Percentiles rank a stretch among this genome's conserved stretches.
Conservation (phyloP, 64 coral and sea anemone species). For the Anthopleura sola region DNA sequence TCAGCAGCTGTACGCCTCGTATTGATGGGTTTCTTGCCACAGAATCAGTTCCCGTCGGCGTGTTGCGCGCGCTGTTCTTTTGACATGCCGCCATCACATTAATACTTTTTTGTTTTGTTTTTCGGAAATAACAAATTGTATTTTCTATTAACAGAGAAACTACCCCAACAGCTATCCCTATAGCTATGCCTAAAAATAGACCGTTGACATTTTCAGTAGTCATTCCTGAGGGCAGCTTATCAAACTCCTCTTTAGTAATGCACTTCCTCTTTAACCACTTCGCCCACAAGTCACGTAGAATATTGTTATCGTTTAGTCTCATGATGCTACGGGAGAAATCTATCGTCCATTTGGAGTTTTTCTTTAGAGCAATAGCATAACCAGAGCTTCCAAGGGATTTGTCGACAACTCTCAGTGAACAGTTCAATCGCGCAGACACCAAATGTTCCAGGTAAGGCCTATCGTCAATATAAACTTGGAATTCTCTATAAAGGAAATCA, state of each 20-base stretch:
- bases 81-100: background rate
- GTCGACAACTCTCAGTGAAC: conserved; percentile 57
- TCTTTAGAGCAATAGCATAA: conserved; percentile 54
- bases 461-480: conserved; percentile 66
- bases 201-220: conserved; percentile 51
- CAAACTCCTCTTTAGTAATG: conserved; percentile 57
- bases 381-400: conserved; percentile 60
- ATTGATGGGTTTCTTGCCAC: background rate
- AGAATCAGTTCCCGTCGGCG: background rate
- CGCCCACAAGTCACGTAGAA: conserved; percentile 43
- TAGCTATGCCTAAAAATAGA: conserved; percentile 43
- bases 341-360: conserved; percentile 59
- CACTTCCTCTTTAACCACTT: conserved; percentile 75
- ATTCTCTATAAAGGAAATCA: conserved; percentile 40
- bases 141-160: background rate
- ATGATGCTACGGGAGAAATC: conserved; percentile 42
- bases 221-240: conserved; percentile 38
- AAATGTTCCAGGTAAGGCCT: conserved; percentile 66
- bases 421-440: conserved; percentile 64
- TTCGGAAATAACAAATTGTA: background rate
- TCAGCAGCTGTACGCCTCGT: background rate
- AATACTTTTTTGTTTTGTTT: background rate
- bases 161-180: background rate
- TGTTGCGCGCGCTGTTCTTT: background rate
- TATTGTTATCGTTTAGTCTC: conserved; percentile 45